A percentile compares a stretch with the other conserved stretches of the same genome.
phyloP scores from a whole-genome alignment of 2,113 vertebrate species.

The Crotalus helleri region DNA sequence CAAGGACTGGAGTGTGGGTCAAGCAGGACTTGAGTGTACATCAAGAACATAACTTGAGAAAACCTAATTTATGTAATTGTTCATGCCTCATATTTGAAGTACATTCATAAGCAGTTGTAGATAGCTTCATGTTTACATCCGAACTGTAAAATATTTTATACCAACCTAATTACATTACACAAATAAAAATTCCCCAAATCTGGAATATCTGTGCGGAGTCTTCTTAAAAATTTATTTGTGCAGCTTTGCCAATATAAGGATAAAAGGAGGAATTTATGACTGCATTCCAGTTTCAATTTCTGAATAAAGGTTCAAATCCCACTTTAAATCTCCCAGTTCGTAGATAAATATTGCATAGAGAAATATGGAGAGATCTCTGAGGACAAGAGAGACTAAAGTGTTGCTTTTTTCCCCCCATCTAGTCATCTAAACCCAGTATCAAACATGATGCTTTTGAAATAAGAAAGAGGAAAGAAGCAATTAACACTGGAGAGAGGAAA shows the following conservation, averaged over 20 bases:
- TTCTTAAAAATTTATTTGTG: background rate
- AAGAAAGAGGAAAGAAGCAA: constrained; percentile 24
- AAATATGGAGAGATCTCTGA: background rate
- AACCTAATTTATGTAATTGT: background rate
- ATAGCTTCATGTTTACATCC: background rate
- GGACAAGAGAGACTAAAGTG: background rate
- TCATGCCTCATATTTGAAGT: background rate
- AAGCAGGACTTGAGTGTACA: background rate
- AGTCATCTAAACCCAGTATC: constrained; percentile 27
- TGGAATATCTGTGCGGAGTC: background rate
- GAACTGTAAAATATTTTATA: background rate
- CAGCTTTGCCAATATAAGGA: background rate
- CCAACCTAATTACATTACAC: background rate
- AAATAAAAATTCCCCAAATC: background rate
- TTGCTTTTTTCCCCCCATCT: background rate
- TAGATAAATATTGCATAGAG: background rate
- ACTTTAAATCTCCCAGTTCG: background rate
- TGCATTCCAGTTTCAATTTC: background rate
- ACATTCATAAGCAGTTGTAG: background rate
- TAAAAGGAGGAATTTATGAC: background rate
- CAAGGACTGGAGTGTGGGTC: background rate
- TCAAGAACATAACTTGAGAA: background rate
- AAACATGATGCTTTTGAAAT: constrained; percentile 1
- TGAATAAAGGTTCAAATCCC: background rate
- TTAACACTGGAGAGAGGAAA: constrained; percentile 27